Evolutionary conservation across 2,888 invertebrate genomes (phyloP).

Genomic region (Eupithecia subfuscata): DNA sequence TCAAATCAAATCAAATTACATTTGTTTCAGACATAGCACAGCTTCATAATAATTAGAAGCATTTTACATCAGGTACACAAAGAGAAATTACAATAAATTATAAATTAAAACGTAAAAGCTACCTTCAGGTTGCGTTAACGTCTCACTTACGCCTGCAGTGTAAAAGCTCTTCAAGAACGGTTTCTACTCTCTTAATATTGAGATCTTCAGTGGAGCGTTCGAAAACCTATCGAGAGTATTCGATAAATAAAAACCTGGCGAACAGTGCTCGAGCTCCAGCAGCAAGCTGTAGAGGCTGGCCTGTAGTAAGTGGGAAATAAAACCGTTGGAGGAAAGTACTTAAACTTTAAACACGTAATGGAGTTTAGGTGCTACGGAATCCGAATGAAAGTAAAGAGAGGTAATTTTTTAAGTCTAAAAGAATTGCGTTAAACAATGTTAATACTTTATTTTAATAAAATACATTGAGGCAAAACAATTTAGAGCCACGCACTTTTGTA

Average conservation of each 20-base stretch:
- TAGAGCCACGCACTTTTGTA: no score
- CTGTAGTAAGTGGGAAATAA: slow-evolving; percentile 17
- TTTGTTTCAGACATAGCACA: no score
- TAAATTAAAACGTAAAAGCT: not conserved
- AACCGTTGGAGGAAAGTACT: slow-evolving; percentile 13
- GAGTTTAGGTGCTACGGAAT: not conserved
- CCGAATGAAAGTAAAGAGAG: not conserved
- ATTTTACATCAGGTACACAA: no score
- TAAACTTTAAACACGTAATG: slow-evolving; percentile 17
- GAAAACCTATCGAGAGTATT: slow-evolving; percentile 10
- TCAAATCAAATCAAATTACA: no score
- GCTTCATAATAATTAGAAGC: no score
- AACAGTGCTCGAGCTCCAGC: slow-evolving; percentile 21
- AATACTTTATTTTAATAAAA: not conserved
- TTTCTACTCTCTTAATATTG: slow-evolving; percentile 6
- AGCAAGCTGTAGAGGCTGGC: not conserved
- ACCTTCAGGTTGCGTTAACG: not conserved
- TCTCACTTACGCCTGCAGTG: not conserved
- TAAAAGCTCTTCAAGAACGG: not conserved
- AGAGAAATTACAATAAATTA: no score
- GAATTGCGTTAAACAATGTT: not conserved
- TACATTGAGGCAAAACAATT: not conserved
- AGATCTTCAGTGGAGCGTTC: slow-evolving; percentile 17
- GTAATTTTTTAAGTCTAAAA: not conserved
- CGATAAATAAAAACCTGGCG: slow-evolving; percentile 24